Base-by-base conservation (phyloP, 2,888 invertebrate genomes). In the Halictus quadricinctus region DNA sequence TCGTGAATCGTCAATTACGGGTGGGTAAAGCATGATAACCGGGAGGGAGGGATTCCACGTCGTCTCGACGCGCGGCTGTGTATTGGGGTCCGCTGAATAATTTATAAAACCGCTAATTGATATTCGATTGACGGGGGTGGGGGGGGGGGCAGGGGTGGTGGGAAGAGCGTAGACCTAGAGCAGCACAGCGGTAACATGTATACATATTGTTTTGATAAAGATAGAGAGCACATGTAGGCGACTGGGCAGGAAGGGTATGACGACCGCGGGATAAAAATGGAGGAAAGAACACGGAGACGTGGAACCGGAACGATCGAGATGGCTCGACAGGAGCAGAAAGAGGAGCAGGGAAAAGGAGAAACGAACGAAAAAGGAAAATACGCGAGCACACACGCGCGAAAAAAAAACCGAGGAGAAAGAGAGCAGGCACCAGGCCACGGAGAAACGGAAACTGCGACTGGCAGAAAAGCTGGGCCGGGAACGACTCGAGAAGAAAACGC, bases 401-500 rank as follows among this genome's bases (percentile, higher is more conserved):
- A 3, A 41, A 10, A 66, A 69, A 69, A 21, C 18, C 69, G 41
- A 21, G 79, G 73, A 29, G 76, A 29, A 12, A 48, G 70, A 66
- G 12, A 41, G 43, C 10, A 36, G 74, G 81, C n/a, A 79, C 78
- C 78, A 76, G 76, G 80, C 79, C 76, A 86, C 76, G 83, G 83
- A 81, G 84, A 76, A 84, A 86, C 86, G 83, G 58, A 81, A 81
- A 83, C 79, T 87, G 79, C 88, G 85, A 76, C 85, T 73, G 80
- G 82, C 50, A 85, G 82, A 87, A 82, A 87, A 87, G 86, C 84
- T 77, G 36, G 77, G 80, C 15, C 48, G 64, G 78, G 80, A 82
- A 80, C 80, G 87, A 76, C 84, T 84, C 82, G 80, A 80, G 86
- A 85, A 89, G 89, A 89, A 88, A 87, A 88, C 87, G 89, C 87